Conservation (phyloP, 2,797 vertebrate genomes). For the Ispidina lecontei region DNA sequence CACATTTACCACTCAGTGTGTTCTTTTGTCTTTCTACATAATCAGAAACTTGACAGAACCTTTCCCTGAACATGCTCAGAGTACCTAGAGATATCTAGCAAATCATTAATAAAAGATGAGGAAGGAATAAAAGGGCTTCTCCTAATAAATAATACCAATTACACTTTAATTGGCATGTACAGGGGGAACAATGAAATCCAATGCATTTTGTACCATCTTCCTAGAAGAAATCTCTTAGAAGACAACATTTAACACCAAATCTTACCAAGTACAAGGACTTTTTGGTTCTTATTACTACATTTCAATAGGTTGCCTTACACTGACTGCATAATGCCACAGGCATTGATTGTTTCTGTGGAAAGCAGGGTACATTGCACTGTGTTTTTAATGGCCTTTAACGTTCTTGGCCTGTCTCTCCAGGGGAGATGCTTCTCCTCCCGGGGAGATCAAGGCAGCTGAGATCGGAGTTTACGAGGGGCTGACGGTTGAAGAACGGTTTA, state of each 20-base stretch:
- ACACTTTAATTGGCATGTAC: background rate
- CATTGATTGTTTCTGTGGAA: background rate
- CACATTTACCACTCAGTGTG: background rate
- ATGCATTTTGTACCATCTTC: background rate
- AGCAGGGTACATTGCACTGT: background rate
- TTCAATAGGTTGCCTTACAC: background rate
- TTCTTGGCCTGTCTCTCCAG: background rate
- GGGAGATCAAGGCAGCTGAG: background rate
- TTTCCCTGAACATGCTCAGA: background rate
- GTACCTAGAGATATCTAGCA: background rate
- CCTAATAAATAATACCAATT: background rate
- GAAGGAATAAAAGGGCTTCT: background rate
- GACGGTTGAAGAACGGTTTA: fast-evolving
- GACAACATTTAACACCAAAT: background rate
- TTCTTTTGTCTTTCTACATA: background rate
- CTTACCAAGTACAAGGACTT: background rate
- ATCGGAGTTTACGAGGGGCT: fast-evolving
- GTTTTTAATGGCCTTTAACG: background rate
- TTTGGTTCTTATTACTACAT: background rate
- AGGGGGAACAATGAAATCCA: background rate
- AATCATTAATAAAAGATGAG: background rate
- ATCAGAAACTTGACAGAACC: background rate
- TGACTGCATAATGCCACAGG: fast-evolving
- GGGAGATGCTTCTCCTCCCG: background rate
- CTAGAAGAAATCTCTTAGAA: background rate